Percentiles rank a stretch among this genome's conserved stretches.
Evolutionary conservation across 92 coral and sea anemone species (phyloP).

Genomic region (Scolanthus callimorphus): DNA sequence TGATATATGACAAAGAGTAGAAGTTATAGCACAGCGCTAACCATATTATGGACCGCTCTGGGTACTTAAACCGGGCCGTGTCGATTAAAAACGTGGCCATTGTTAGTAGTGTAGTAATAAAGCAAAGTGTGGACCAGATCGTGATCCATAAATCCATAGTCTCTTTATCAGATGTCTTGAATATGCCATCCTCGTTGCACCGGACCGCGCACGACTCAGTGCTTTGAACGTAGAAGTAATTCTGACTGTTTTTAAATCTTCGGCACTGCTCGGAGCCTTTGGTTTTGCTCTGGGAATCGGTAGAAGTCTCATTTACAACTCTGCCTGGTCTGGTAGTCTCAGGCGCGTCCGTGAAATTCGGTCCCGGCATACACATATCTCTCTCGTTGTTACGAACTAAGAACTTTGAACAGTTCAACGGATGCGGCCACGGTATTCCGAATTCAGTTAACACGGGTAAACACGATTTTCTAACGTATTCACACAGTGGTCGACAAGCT

Average conservation of each 20-base stretch:
- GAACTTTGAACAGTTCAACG: slow-evolving; percentile 86
- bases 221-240: slow-evolving; percentile 75
- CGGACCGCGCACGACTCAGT: slow-evolving; percentile 86
- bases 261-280: slow-evolving; percentile 78
- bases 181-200: slow-evolving; percentile 91
- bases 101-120: slow-evolving; percentile 69
- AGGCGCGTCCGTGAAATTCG: slow-evolving; percentile 47
- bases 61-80: slow-evolving; percentile 82
- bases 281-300: slow-evolving; percentile 15
- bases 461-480: slow-evolving; percentile 76
- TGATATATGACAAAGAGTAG: slow-evolving; percentile 80
- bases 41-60: slow-evolving; percentile 88
- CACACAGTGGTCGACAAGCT: slow-evolving; percentile 96
- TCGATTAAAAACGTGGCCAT: slow-evolving; percentile 85
- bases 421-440: slow-evolving; percentile 82
- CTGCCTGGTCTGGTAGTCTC: slow-evolving; percentile 10
- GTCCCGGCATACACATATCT: slow-evolving; percentile 95
- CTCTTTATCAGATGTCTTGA: slow-evolving; percentile 57
- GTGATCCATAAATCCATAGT: slow-evolving; percentile 93
- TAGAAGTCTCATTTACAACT: slow-evolving; percentile 20
- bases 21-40: slow-evolving; percentile 86
- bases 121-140: slow-evolving; percentile 80
- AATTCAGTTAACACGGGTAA: slow-evolving; percentile 75
- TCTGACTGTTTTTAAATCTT: slow-evolving; percentile 83
- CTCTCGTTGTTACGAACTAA: slow-evolving; percentile 47